A percentile compares a stretch with the other conserved stretches of the same genome.
These are phyloP conservation scores for Leptopilina syphax DNA, from an alignment of 2,888 invertebrate genomes.

Conservation along the genomic window DNA sequence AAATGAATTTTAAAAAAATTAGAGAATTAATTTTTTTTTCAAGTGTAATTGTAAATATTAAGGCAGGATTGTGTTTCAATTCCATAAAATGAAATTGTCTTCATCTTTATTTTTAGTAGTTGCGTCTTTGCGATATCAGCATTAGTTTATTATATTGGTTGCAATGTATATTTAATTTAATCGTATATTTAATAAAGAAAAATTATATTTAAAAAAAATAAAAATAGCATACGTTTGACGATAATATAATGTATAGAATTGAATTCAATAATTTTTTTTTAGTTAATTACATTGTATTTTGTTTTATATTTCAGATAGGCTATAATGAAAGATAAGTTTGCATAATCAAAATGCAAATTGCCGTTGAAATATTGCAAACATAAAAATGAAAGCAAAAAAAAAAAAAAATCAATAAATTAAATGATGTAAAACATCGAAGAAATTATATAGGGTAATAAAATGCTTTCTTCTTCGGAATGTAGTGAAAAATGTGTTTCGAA, in stretches of 20 bases:
- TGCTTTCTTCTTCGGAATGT: conserved; percentile 16
- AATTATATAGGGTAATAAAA: not conserved
- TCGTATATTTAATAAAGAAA: conserved; percentile 1
- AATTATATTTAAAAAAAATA: conserved; percentile 16
- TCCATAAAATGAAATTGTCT: not conserved
- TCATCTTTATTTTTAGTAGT: conserved; percentile 19
- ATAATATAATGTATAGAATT: conserved; percentile 1
- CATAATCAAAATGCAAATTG: conserved; percentile 3
- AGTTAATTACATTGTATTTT: conserved; percentile 19
- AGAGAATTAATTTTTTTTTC: too few relatives aligned
- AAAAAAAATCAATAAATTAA: not conserved
- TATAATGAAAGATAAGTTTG: conserved; percentile 14
- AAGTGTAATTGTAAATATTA: conserved; percentile 31
- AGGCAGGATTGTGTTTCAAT: conserved; percentile 5
- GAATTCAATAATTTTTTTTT: not conserved
- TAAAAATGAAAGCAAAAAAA: too few relatives aligned
- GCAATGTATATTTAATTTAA: conserved; percentile 11
- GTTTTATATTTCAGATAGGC: conserved; percentile 35
- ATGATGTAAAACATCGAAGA: conserved; percentile 26
- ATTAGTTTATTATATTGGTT: not conserved
- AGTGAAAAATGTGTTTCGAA: conserved; percentile 15
- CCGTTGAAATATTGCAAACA: not conserved
- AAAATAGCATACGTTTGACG: conserved; percentile 18
- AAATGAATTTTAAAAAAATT: too few relatives aligned
- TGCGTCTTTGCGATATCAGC: conserved; percentile 20